Evolutionary conservation across 2,888 invertebrate genomes (phyloP).

Genomic region (Nephrotoma flavescens): DNA sequence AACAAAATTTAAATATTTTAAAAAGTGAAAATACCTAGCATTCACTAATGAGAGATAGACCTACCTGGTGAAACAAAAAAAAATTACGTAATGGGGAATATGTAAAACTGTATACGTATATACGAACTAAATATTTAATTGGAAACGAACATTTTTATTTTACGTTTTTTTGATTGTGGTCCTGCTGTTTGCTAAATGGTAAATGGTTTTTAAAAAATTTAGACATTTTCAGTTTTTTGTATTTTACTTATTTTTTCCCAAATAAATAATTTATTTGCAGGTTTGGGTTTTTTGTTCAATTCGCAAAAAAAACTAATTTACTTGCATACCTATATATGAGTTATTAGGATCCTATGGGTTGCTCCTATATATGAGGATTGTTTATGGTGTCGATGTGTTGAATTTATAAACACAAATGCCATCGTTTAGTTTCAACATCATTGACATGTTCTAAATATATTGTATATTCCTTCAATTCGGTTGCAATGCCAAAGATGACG

Average conservation of each 20-base stretch:
- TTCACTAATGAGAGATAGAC: not conserved
- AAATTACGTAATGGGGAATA: not conserved
- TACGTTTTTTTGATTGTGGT: not conserved
- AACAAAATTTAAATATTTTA: not conserved
- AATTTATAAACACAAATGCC: not conserved
- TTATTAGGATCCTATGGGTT: not conserved
- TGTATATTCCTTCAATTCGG: not conserved
- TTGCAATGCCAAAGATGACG: not conserved
- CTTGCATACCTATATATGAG: not conserved
- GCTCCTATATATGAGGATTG: not conserved
- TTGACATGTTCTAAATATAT: not conserved
- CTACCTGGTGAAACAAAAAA: not conserved
- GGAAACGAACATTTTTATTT: not conserved
- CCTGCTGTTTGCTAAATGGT: not conserved
- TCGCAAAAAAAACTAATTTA: not conserved
- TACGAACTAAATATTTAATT: not conserved
- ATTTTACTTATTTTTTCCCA: not conserved
- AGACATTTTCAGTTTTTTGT: not conserved
- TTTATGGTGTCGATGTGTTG: not conserved
- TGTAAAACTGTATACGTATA: not conserved
- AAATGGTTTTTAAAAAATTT: not conserved
- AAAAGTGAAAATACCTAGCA: not conserved
- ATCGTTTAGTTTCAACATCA: not conserved
- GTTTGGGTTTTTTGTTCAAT: not conserved
- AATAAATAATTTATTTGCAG: not conserved